These are phyloP conservation scores for Discoglossus pictus DNA, from an alignment of 2,797 vertebrate species.

Conservation along the genomic window DNA sequence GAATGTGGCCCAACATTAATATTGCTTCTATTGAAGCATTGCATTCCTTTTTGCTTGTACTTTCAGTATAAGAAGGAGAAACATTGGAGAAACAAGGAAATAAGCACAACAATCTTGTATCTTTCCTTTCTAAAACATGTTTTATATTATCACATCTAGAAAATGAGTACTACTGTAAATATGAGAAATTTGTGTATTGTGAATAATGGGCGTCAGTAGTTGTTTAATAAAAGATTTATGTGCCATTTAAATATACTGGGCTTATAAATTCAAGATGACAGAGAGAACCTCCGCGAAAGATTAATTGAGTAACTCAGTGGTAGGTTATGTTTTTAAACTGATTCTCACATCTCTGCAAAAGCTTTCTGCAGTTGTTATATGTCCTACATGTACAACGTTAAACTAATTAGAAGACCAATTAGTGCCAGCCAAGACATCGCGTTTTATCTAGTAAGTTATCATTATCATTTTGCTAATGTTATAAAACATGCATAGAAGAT, in stretches of 20 bases:
- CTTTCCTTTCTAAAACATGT: no score
- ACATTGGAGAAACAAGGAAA: no score
- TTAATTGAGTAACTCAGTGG: conserved; percentile 12
- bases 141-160: no score
- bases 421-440: neutral
- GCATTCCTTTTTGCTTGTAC: no score
- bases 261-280: conserved; percentile 32
- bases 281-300: conserved; percentile 3
- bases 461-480: neutral
- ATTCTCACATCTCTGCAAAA: conserved; percentile 19
- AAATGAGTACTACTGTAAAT: no score
- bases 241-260: conserved; percentile 12
- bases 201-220: no score
- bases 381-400: conserved; percentile 18
- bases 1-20: no score
- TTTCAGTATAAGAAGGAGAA: no score
- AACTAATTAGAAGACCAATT: conserved; percentile 26
- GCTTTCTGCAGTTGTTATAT: conserved; percentile 4
- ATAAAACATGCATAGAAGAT: neutral
- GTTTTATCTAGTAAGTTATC: neutral
- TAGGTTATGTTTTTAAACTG: conserved; percentile 4
- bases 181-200: no score
- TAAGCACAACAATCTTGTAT: no score
- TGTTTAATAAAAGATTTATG: no score
- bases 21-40: no score